Evolutionary conservation across 2,113 vertebrate species (phyloP).

Genomic region (Scolopax mira): DNA sequence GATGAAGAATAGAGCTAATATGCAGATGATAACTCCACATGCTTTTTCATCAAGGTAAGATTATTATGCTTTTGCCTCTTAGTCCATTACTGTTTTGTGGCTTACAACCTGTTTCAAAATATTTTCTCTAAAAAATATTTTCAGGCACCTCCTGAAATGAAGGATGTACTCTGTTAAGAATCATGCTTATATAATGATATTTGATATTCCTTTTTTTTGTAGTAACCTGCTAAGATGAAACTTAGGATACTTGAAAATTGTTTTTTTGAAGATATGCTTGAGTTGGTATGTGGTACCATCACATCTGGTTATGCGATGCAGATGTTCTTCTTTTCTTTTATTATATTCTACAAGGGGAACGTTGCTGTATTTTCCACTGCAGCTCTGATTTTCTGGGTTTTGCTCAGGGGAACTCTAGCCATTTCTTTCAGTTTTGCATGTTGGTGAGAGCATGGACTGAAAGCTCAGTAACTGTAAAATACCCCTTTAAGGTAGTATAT

Average conservation of each 20-base stretch:
- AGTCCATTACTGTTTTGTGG: not conserved
- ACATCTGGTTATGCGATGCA: not conserved
- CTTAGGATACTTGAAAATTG: not conserved
- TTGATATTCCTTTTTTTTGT: not conserved
- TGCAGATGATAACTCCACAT: not conserved
- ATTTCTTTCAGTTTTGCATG: not conserved
- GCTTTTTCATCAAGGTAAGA: not conserved
- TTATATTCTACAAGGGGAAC: not conserved
- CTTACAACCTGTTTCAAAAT: not conserved
- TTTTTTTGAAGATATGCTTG: not conserved
- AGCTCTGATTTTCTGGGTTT: not conserved
- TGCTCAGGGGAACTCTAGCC: not conserved
- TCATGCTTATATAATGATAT: not conserved
- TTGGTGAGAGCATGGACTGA: not conserved
- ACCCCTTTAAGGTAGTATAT: not conserved
- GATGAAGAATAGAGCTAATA: not conserved
- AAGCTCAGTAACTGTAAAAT: not conserved
- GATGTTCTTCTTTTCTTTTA: not conserved
- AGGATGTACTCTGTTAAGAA: not conserved
- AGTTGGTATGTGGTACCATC: not conserved
- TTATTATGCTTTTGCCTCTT: not conserved
- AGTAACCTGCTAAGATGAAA: not conserved
- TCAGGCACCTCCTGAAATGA: not conserved
- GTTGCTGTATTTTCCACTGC: not conserved
- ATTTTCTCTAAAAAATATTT: not conserved